Conservation (phyloP, 1,140 invertebrate species). For the Proctacanthus coquilletti region DNA sequence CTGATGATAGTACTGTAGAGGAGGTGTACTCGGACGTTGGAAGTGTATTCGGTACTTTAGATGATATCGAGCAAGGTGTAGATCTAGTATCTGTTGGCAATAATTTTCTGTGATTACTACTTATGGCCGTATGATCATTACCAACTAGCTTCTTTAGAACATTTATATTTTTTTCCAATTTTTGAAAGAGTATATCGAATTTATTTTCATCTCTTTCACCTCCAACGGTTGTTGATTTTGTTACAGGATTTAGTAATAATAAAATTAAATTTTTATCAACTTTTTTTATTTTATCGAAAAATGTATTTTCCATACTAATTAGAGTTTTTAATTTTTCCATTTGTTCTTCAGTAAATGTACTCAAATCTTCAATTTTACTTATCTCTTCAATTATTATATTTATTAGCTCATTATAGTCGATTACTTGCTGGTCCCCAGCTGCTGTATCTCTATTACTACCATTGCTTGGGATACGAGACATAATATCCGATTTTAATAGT, state of each 20-base stretch:
- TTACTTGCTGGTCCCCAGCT: no score
- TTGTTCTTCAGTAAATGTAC: conserved; percentile 14
- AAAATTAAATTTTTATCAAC: conserved; percentile 23
- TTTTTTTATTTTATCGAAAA: conserved; percentile 24
- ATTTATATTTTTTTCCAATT: conserved; percentile 23
- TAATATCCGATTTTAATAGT: no score
- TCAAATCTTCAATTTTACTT: conserved; percentile 22
- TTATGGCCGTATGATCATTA: conserved; percentile 17
- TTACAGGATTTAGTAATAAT: conserved; percentile 22
- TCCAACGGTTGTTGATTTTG: conserved; percentile 8
- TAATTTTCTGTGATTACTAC: not conserved
- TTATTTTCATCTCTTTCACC: conserved; percentile 6
- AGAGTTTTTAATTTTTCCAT: conserved; percentile 13
- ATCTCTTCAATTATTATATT: conserved; percentile 22
- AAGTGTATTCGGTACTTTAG: no score
- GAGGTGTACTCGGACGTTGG: not conserved
- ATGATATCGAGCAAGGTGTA: no score
- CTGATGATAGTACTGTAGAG: not conserved
- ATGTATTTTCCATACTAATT: conserved; percentile 15
- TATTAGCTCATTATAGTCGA: conserved; percentile 11
- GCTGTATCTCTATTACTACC: not conserved
- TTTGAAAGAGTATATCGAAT: conserved; percentile 20
- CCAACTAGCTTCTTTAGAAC: conserved; percentile 25
- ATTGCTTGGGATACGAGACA: not conserved
- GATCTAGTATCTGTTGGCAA: not conserved